Percentiles rank a stretch among this genome's conserved stretches.
These are phyloP conservation scores for Oxystoma pomonae DNA, from an alignment of 2,888 invertebrate genomes.

Conservation along the genomic window DNA sequence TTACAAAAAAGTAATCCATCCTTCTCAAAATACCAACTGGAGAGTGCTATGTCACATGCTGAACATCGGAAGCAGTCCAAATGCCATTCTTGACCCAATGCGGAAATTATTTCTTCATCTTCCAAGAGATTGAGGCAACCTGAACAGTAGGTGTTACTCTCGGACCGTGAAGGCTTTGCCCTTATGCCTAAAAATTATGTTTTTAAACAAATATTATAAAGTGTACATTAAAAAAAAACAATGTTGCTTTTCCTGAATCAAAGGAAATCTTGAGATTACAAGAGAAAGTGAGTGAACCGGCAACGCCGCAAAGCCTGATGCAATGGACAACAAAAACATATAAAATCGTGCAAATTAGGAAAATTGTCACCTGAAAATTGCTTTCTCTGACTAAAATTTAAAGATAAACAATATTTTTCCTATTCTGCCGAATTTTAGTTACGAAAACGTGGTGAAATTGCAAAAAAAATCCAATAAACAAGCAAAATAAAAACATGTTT, in stretches of 20 bases:
- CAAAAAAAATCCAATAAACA: conserved; percentile 7
- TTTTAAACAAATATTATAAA: too few species aligned
- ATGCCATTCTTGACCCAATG: conserved; percentile 83
- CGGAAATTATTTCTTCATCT: conserved; percentile 75
- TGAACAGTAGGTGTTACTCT: conserved; percentile 51
- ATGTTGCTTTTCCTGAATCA: too few species aligned
- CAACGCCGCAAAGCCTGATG: too few species aligned
- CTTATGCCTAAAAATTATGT: neutral
- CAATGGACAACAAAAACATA: neutral
- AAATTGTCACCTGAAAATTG: neutral
- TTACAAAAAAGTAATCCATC: conserved; percentile 85
- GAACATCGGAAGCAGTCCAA: conserved; percentile 91
- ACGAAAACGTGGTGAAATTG: neutral
- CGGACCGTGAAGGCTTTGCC: neutral
- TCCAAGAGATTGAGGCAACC: conserved; percentile 72
- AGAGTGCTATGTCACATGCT: conserved; percentile 79
- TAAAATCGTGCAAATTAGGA: neutral
- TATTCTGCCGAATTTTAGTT: neutral
- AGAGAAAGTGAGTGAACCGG: too few species aligned
- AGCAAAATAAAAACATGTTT: conserved; percentile 24
- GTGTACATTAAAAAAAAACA: too few species aligned
- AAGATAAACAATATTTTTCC: neutral
- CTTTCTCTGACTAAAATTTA: too few species aligned
- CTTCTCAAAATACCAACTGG: conserved; percentile 92
- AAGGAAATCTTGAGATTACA: too few species aligned